A percentile compares a stretch with the other conserved stretches of the same genome.
phyloP scores from a whole-genome alignment of 2,113 vertebrate species.

The Oreochromis aureus region DNA sequence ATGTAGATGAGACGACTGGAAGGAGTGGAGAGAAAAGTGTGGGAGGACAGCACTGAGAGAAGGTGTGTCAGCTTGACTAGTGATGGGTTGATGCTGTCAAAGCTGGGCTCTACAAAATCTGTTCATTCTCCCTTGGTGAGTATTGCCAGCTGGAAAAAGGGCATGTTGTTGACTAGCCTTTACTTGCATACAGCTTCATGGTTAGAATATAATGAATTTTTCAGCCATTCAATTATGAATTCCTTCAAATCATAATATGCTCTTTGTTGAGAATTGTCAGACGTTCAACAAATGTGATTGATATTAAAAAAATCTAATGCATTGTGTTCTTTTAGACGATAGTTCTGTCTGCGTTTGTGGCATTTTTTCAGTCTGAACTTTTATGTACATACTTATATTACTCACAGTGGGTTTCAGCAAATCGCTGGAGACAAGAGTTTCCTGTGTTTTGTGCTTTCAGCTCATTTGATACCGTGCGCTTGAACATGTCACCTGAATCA shows the following conservation, averaged over 20 bases:
- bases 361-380: not conserved
- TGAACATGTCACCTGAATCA: not conserved
- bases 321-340: not conserved
- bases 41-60: slow-evolving; percentile 45
- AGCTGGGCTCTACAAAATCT: not conserved
- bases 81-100: slow-evolving; percentile 30
- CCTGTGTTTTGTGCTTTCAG: not conserved
- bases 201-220: slow-evolving; percentile 25
- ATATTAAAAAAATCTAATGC: not conserved
- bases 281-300: not conserved
- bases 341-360: not conserved
- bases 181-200: slow-evolving; percentile 17
- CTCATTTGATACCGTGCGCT: not conserved
- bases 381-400: not conserved
- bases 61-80: slow-evolving; percentile 31
- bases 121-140: slow-evolving; percentile 3
- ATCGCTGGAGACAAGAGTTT: not conserved
- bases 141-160: slow-evolving; percentile 30
- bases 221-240: slow-evolving; percentile 29
- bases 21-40: slow-evolving; percentile 5
- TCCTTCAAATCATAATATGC: not conserved
- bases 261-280: not conserved
- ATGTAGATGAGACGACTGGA: slow-evolving; percentile 18
- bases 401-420: not conserved
- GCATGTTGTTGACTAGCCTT: slow-evolving; percentile 13